Conservation (phyloP, 2,888 invertebrate species). For the Nemoura dubitans region DNA sequence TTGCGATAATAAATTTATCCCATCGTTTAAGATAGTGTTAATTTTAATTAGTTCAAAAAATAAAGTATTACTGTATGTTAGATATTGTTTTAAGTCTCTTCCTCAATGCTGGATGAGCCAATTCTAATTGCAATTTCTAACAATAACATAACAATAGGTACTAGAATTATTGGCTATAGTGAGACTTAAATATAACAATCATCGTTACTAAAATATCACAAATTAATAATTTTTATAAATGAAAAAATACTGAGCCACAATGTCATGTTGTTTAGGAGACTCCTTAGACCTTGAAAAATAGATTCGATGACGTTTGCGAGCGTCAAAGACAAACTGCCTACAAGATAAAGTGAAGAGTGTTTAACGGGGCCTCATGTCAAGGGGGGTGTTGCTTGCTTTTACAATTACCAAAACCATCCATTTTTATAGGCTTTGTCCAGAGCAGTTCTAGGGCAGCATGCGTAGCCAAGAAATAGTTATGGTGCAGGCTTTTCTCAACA, state of each 20-base stretch:
- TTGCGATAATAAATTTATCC: constrained; percentile 36
- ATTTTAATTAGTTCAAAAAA: constrained; percentile 59
- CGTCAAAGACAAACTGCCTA: constrained; percentile 53
- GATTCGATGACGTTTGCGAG: constrained; percentile 50
- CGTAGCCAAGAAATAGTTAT: background rate
- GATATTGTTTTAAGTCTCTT: constrained; percentile 58
- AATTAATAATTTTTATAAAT: constrained; percentile 62
- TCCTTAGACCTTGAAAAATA: constrained; percentile 52
- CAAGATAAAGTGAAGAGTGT: constrained; percentile 52
- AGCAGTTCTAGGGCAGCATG: constrained; percentile 4
- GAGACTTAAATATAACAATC: constrained; percentile 67
- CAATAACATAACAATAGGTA: constrained; percentile 56
- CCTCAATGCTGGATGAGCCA: constrained; percentile 61
- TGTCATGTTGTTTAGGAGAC: constrained; percentile 57
- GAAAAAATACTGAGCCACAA: constrained; percentile 64
- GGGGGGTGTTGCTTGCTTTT: constrained; percentile 43
- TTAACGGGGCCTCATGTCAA: constrained; percentile 51
- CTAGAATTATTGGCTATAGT: constrained; percentile 59
- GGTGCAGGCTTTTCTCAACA: constrained; percentile 18
- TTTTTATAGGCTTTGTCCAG: constrained; percentile 12
- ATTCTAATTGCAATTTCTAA: constrained; percentile 62
- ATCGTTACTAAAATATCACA: constrained; percentile 68
- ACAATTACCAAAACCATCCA: background rate
- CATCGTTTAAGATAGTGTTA: constrained; percentile 33
- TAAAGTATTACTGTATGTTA: constrained; percentile 61